Percentiles rank a stretch among this genome's conserved stretches.
Conservation (phyloP, 2,888 invertebrate genomes). For the Leuctra nigra region DNA sequence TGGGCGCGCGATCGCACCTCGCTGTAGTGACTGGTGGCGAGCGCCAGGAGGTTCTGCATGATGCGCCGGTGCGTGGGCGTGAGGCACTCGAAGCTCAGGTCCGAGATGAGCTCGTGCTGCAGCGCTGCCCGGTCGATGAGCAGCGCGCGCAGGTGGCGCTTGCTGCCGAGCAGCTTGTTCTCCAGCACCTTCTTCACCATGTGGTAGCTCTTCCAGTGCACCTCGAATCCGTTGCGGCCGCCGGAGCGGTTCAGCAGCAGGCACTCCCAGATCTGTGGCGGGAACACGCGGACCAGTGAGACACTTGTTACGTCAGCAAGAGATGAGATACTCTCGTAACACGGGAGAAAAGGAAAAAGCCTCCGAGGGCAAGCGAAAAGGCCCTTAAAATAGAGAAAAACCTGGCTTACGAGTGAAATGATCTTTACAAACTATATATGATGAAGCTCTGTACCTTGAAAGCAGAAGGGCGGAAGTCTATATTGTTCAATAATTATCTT, state of each 20-base stretch:
- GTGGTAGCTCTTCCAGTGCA: conserved; percentile 58
- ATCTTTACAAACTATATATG: no score
- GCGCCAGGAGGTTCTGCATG: conserved; percentile 52
- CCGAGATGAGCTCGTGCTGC: conserved; percentile 51
- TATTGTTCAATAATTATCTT: no score
- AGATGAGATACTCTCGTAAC: no score
- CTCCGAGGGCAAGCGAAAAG: no score
- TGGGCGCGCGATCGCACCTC: conserved; percentile 63
- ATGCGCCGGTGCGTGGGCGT: conserved; percentile 55
- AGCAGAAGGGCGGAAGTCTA: no score
- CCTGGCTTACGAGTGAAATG: no score
- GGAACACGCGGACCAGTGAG: no score
- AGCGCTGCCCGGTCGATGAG: conserved; percentile 58
- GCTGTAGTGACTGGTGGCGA: conserved; percentile 61
- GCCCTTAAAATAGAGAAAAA: no score
- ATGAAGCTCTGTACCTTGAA: no score
- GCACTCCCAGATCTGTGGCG: conserved; percentile 59
- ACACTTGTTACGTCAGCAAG: no score
- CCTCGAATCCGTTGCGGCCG: conserved; percentile 51
- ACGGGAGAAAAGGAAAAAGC: no score
- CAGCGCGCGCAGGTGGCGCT: conserved; percentile 53
- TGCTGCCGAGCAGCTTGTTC: conserved; percentile 55
- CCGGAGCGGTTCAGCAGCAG: conserved; percentile 49
- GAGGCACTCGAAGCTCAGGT: conserved; percentile 43
- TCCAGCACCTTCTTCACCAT: conserved; percentile 55